Percentiles rank a stretch among this genome's conserved stretches.
phyloP scores from a whole-genome alignment of 2,113 vertebrate genomes.

The Ahaetulla prasina region DNA sequence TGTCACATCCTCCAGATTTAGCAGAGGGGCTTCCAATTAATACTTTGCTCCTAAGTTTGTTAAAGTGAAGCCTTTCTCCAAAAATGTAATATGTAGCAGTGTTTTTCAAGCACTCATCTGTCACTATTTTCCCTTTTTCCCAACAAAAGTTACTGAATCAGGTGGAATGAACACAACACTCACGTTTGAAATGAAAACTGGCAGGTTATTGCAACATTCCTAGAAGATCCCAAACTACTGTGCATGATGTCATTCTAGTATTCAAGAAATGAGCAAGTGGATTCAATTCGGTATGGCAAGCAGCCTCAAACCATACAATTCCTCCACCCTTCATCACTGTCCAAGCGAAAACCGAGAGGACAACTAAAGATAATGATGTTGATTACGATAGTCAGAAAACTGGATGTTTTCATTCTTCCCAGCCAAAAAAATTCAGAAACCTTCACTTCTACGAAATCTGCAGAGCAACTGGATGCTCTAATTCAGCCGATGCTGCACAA shows the following conservation, averaged over 20 bases:
- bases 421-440: neutral
- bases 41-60: neutral
- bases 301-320: neutral
- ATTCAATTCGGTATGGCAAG: neutral
- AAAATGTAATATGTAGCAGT: neutral
- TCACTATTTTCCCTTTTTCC: neutral
- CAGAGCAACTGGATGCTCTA: neutral
- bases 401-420: neutral
- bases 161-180: neutral
- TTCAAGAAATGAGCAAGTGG: fast-evolving
- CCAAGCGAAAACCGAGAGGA: neutral
- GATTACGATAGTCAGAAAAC: neutral
- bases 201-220: neutral
- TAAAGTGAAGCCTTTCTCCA: neutral
- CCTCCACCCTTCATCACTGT: neutral
- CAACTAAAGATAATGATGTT: neutral
- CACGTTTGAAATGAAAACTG: neutral
- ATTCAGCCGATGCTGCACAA: neutral
- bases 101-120: neutral
- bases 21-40: neutral
- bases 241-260: neutral
- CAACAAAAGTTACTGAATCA: neutral
- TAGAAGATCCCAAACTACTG: neutral
- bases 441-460: neutral
- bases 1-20: neutral